Conservation (phyloP, 2,797 vertebrate genomes). For the Mormyrops attenuatus region DNA sequence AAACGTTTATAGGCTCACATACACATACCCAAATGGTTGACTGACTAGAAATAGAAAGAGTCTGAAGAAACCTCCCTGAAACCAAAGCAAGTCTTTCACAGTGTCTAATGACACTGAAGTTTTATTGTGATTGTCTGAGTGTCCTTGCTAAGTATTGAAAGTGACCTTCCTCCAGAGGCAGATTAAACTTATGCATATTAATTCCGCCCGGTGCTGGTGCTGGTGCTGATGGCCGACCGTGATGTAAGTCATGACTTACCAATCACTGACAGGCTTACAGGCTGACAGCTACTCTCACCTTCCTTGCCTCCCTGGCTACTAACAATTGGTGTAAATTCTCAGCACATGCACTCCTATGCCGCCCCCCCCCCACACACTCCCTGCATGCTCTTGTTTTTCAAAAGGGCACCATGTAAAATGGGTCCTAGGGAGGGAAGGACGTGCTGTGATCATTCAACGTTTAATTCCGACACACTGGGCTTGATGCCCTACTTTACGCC, state of each 20-base stretch:
- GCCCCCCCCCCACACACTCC: neutral
- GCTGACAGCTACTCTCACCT: neutral
- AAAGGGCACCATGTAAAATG: neutral
- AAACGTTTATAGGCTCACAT: neutral
- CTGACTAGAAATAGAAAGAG: neutral
- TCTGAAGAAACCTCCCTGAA: neutral
- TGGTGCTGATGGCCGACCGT: neutral
- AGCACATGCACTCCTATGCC: neutral
- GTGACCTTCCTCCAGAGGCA: neutral
- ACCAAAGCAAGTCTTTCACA: neutral
- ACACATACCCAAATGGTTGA: neutral
- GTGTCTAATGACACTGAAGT: neutral
- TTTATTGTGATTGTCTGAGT: neutral
- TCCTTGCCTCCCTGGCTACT: neutral
- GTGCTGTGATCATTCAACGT: neutral
- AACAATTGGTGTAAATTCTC: neutral
- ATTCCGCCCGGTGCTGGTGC: neutral
- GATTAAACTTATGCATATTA: neutral
- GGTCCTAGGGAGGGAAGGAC: neutral
- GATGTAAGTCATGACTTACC: neutral
- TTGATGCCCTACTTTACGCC: neutral
- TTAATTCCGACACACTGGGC: neutral
- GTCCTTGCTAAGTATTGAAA: neutral
- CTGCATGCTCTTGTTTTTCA: neutral
- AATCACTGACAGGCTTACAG: neutral